Evolutionary conservation across 2,113 vertebrate genomes (phyloP).

Genomic region (Alexandromys fortis): DNA sequence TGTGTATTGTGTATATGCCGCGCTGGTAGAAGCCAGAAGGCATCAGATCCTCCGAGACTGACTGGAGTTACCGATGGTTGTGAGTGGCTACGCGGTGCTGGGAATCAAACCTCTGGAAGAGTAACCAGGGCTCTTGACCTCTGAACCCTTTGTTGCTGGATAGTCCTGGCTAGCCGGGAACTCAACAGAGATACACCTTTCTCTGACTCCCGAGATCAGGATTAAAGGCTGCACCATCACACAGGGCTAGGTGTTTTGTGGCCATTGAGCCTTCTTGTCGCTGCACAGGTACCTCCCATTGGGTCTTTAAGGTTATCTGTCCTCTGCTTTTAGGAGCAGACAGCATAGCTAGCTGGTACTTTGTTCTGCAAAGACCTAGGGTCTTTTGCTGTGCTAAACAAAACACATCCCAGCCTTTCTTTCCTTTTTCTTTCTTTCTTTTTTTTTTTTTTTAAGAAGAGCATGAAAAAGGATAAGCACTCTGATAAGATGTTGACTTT

Average conservation of each 20-base stretch:
- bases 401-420: not conserved
- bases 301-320: not conserved
- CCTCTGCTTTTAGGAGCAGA: not conserved
- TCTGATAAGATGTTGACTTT: not conserved
- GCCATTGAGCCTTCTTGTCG: no score
- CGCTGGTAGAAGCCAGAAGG: not conserved
- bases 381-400: not conserved
- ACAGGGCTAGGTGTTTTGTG: not conserved
- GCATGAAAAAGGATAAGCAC: not conserved
- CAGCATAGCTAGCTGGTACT: not conserved
- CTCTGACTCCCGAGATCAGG: not conserved
- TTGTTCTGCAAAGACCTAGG: not conserved
- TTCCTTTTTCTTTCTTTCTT: no score
- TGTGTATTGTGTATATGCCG: not conserved
- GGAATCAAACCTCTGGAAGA: not conserved
- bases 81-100: not conserved
- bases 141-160: not conserved
- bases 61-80: not conserved
- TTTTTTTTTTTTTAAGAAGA: not conserved
- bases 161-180: not conserved
- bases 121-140: not conserved
- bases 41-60: not conserved
- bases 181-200: not conserved
- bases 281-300: not conserved
- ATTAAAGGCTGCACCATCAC: not conserved